A percentile compares a stretch with the other conserved stretches of the same genome.
Conservation (phyloP, 2,888 invertebrate species). For the Monochamus alternatus region DNA sequence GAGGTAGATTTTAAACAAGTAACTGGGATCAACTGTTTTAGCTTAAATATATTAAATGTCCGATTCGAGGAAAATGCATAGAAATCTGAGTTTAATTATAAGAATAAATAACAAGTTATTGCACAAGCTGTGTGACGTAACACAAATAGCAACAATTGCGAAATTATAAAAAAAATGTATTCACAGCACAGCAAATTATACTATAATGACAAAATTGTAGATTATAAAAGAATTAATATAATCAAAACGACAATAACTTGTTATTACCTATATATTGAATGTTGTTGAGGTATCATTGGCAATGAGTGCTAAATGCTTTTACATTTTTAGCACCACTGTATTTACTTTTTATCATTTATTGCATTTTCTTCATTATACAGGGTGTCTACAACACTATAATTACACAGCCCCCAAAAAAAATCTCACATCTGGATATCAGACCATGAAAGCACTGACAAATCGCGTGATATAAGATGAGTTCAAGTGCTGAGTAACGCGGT, state of each 20-base stretch:
- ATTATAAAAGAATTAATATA: slow-evolving; percentile 5
- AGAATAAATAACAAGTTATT: slow-evolving; percentile 35
- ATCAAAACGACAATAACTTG: slow-evolving; percentile 32
- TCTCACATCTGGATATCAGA: too few species aligned
- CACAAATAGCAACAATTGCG: slow-evolving; percentile 12
- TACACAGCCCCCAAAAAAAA: too few species aligned
- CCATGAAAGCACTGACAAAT: too few species aligned
- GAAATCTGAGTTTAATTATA: slow-evolving; percentile 31
- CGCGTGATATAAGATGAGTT: too few species aligned
- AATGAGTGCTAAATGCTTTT: not conserved
- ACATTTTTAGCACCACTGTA: not conserved
- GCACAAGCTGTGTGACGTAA: slow-evolving; percentile 9
- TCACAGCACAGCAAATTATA: slow-evolving; percentile 2
- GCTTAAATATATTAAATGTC: slow-evolving; percentile 22
- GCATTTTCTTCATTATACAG: too few species aligned
- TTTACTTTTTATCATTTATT: too few species aligned
- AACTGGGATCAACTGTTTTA: slow-evolving; percentile 15
- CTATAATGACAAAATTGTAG: slow-evolving; percentile 10
- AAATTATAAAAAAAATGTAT: slow-evolving; percentile 14
- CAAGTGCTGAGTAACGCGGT: too few species aligned
- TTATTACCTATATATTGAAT: slow-evolving; percentile 23
- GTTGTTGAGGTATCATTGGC: slow-evolving; percentile 20
- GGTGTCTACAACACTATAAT: too few species aligned
- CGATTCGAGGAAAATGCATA: slow-evolving; percentile 1
- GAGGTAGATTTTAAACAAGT: not conserved